Evolutionary conservation across 2,888 invertebrate genomes (phyloP), one percentile per base, ranked within the genome.

Genomic region (Hemithea aestivaria): DNA sequence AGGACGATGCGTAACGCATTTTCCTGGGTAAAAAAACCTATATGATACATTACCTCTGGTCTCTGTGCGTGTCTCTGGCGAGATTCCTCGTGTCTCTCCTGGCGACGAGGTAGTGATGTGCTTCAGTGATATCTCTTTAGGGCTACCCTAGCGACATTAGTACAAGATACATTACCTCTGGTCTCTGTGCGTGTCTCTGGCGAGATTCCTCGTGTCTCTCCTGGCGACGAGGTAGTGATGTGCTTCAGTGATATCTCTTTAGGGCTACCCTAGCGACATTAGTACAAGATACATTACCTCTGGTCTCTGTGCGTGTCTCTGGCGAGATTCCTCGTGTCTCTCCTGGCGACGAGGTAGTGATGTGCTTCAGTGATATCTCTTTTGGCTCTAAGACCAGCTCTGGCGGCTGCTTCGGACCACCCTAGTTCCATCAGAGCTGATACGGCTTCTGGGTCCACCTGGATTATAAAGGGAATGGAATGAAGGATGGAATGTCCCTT

Each of bases 91-190:
- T 90, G 63, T 68, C 88, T 89, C 39, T 87, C 80, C 85, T 75
- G 29, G 89, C 88, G 9, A 89, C 88, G 28, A 94, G 92, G 58
- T 90, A 91, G 52, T 89, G 88, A 11, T 93, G 90, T 1, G 94
- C 93, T 3, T 65, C 62, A 40, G 90, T 88, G 1, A 91, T 64
- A 61, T 91, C 83, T 0, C 75, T 75, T 1, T 65, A 67, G 0
- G 90, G 87, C 79, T 91, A 95, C 9, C 93, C 93, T 83, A 82
- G 67, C 66, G 78, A 79, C 71, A 78, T 60, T 27, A 87, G 58
- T n/a, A n/a, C n/a, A n/a, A n/a, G n/a, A 10, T 25, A 7, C 6
- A 10, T 9, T n/a, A 60, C 60, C 59, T 51, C 16, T 58, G 45
- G 2, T 20, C 34, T 0, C 49, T 36, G 28, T 60, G 61, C 6